phyloP scores from a whole-genome alignment of 2,888 invertebrate genomes.

The Dryococelus australis region DNA sequence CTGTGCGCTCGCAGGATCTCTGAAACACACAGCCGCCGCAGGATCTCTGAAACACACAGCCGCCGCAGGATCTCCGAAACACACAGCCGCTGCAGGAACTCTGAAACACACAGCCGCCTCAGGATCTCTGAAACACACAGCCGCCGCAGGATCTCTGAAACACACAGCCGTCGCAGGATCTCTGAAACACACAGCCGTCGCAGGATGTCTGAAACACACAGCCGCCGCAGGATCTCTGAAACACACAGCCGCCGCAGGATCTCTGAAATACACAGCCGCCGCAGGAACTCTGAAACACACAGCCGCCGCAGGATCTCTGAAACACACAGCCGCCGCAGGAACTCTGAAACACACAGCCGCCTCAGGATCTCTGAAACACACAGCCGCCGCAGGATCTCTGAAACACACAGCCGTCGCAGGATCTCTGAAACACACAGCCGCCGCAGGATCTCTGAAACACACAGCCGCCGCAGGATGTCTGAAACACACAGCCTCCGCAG shows the following conservation, averaged over 20 bases:
- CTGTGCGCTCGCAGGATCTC: slow-evolving; percentile 57
- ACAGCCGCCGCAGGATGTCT: too few species aligned
- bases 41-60: slow-evolving; percentile 53
- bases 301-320: slow-evolving; percentile 54
- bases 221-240: slow-evolving; percentile 54
- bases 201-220: slow-evolving; percentile 54
- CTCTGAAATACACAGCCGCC: slow-evolving; percentile 50
- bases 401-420: slow-evolving; percentile 45
- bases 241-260: slow-evolving; percentile 51
- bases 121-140: slow-evolving; percentile 54
- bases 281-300: slow-evolving; percentile 54
- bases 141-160: slow-evolving; percentile 55
- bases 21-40: slow-evolving; percentile 49
- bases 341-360: slow-evolving; percentile 51
- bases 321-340: slow-evolving; percentile 49
- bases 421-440: slow-evolving; percentile 53
- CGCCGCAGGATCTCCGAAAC: too few species aligned
- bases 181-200: slow-evolving; percentile 51
- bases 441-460: slow-evolving; percentile 55
- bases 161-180: slow-evolving; percentile 50
- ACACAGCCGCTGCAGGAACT: slow-evolving; percentile 56
- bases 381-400: slow-evolving; percentile 54
- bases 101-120: slow-evolving; percentile 49
- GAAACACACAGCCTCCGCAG: too few species aligned
- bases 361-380: slow-evolving; percentile 54